phyloP scores from a whole-genome alignment of 1,140 invertebrate genomes.

The Drosophila lacertosa region DNA sequence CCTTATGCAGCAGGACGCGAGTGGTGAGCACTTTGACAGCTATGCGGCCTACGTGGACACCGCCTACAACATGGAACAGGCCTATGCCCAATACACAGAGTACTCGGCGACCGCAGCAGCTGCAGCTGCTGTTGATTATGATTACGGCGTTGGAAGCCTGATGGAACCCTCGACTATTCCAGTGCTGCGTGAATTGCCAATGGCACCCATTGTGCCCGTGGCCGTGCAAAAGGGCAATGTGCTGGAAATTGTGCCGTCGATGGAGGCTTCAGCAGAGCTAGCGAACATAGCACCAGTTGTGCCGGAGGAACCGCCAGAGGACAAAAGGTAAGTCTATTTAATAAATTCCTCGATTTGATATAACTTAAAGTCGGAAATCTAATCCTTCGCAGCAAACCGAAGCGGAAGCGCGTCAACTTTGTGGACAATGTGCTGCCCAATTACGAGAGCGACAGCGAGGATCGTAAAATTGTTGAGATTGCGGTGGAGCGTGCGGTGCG shows the following conservation, averaged over 20 bases:
- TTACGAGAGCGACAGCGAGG: constrained; percentile 74
- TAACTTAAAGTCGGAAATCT: background rate
- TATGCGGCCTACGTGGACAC: constrained; percentile 72
- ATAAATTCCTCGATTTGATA: no score
- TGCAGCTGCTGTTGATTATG: constrained; percentile 19
- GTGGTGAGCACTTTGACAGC: constrained; percentile 51
- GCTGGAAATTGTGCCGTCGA: constrained; percentile 75
- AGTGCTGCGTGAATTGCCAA: constrained; percentile 57
- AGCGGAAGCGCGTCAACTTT: constrained; percentile 74
- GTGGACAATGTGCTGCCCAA: constrained; percentile 74
- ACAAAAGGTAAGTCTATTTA: constrained; percentile 36
- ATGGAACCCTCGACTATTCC: constrained; percentile 20
- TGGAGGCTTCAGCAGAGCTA: constrained; percentile 8
- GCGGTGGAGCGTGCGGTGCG: constrained; percentile 53
- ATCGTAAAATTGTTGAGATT: constrained; percentile 53
- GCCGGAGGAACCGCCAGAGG: constrained; percentile 41
- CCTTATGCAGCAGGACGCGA: constrained; percentile 50
- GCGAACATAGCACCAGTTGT: background rate
- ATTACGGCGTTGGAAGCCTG: constrained; percentile 21
- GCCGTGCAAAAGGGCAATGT: constrained; percentile 82
- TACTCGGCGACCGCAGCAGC: constrained; percentile 18
- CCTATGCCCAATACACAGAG: constrained; percentile 65
- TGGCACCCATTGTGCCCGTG: constrained; percentile 44
- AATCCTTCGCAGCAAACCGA: constrained; percentile 54
- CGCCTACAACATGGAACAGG: constrained; percentile 65